A percentile compares a stretch with the other conserved stretches of the same genome.
Evolutionary conservation across 2,888 invertebrate species (phyloP).

Genomic region (Miltochrista miniata): DNA sequence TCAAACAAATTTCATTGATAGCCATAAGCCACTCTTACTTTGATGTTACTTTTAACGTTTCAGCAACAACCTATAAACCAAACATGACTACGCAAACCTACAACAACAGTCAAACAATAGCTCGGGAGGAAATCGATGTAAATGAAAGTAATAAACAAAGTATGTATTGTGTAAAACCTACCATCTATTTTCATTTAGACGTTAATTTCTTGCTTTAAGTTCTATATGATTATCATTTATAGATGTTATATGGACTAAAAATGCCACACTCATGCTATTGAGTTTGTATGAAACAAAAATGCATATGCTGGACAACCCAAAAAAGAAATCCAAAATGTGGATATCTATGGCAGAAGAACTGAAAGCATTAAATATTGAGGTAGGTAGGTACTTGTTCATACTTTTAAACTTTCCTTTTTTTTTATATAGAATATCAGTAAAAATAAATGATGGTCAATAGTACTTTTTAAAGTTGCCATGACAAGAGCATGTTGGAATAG

Average conservation of each 20-base stretch:
- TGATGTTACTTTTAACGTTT: constrained; percentile 13
- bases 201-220: too few species aligned
- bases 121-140: constrained; percentile 53
- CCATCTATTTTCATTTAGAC: not conserved
- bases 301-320: constrained; percentile 65
- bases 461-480: too few species aligned
- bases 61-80: constrained; percentile 53
- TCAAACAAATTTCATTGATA: too few species aligned
- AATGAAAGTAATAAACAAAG: constrained; percentile 63
- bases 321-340: constrained; percentile 72
- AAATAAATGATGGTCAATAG: too few species aligned
- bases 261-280: constrained; percentile 59
- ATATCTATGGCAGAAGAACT: constrained; percentile 64
- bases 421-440: too few species aligned
- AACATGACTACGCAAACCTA: constrained; percentile 49
- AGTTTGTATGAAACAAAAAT: constrained; percentile 67
- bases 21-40: too few species aligned
- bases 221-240: constrained; percentile 10
- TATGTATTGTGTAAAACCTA: constrained; percentile 31
- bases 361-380: constrained; percentile 59
- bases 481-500: too few species aligned
- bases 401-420: too few species aligned
- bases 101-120: constrained; percentile 43
- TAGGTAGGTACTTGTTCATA: too few species aligned
- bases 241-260: constrained; percentile 68